phyloP scores from a whole-genome alignment of 2,888 invertebrate genomes.

The Lepidochrysops patricia region DNA sequence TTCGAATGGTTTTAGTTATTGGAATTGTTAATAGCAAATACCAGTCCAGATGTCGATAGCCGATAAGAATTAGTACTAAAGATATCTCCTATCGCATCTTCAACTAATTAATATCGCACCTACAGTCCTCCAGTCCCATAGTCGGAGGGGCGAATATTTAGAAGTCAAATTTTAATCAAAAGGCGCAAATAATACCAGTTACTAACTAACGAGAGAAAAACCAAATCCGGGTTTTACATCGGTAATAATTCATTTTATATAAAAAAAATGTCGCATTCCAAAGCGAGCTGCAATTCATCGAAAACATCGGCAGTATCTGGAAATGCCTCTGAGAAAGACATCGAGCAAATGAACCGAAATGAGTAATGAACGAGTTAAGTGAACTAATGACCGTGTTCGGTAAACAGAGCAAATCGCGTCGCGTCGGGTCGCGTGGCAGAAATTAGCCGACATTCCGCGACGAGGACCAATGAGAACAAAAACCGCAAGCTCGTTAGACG shows the following conservation, averaged over 20 bases:
- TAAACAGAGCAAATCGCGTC: neutral
- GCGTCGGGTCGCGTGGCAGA: conserved; percentile 23
- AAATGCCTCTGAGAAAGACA: neutral
- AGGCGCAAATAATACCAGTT: no score
- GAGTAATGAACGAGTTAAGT: conserved; percentile 2
- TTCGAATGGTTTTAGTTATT: neutral
- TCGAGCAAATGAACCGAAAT: neutral
- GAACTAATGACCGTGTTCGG: conserved; percentile 1
- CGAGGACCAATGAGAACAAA: conserved; percentile 25
- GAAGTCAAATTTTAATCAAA: no score
- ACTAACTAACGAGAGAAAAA: no score
- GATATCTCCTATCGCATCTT: no score
- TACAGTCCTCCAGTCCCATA: no score
- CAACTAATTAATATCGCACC: no score
- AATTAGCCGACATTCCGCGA: conserved; percentile 52
- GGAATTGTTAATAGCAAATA: neutral
- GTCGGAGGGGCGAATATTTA: no score
- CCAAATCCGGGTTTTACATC: no score
- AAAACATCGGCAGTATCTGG: conserved; percentile 5
- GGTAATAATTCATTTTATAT: no score
- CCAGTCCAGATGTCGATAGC: neutral
- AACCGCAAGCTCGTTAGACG: conserved; percentile 48
- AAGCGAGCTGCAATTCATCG: neutral
- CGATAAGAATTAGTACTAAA: no score
- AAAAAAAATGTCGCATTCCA: neutral